phyloP scores from a whole-genome alignment of 2,797 vertebrate species.

The Gallinago stenura region DNA sequence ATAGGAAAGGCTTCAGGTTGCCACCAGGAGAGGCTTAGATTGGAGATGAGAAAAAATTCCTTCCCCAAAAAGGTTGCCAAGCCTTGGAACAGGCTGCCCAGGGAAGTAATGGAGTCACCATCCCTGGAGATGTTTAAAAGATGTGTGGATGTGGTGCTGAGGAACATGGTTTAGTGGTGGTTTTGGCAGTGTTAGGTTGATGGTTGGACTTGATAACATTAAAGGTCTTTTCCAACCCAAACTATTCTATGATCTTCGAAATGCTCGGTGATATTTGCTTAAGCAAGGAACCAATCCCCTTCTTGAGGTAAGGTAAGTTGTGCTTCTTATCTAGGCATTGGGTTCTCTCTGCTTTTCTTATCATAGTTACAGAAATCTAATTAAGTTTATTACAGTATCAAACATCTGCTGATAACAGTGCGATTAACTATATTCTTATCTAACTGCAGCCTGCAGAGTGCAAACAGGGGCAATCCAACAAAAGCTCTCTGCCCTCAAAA shows the following conservation, averaged over 20 bases:
- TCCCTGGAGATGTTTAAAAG: background rate
- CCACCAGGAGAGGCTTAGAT: background rate
- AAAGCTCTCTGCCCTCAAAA: slow-evolving; percentile 16
- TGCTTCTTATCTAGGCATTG: background rate
- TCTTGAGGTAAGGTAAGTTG: background rate
- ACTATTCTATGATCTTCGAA: background rate
- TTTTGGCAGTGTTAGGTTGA: background rate
- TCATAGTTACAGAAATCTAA: slow-evolving; percentile 44
- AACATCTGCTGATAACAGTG: slow-evolving; percentile 36
- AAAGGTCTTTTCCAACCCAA: background rate
- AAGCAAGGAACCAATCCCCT: background rate
- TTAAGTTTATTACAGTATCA: slow-evolving; percentile 65
- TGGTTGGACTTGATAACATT: background rate
- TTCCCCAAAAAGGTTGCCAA: background rate
- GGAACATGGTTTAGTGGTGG: background rate
- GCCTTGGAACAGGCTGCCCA: background rate
- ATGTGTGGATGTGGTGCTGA: background rate
- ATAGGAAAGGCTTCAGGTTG: background rate
- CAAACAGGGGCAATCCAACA: background rate
- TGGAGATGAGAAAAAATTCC: background rate
- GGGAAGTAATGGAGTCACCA: background rate
- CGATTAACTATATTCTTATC: background rate
- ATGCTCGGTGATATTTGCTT: background rate
- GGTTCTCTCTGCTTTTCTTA: slow-evolving; percentile 31
- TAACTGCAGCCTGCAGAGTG: background rate